Base-by-base conservation (phyloP, 2,888 invertebrate genomes). In the Trachelus stipa region DNA sequence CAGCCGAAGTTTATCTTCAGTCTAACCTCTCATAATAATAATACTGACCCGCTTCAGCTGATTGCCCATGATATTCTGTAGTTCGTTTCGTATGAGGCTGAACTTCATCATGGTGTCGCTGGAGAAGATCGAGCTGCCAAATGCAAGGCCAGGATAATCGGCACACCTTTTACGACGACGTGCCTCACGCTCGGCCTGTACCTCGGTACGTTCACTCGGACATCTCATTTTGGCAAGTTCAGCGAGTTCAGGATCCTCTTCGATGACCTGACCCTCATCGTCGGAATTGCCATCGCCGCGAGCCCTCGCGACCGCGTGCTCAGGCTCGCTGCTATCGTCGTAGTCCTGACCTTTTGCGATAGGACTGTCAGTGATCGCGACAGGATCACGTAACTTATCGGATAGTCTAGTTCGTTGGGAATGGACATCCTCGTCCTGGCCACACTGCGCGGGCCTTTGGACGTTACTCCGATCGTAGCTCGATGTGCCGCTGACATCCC, bases 51-150 rank as follows among this genome's bases (percentile, higher is more conserved):
- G 95, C 94, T 97, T 98, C 86, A 99, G 94, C 92, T 98, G 98
- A 92, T 97, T 97, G 92, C 97, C 97, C 95, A 97, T 97, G 92
- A 98, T 98, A 93, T 99, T 99, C 93, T 98, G 98, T 91, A 99
- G 94, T 93, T 99, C 99, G 92, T 98, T 98, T 92, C 96, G 96
- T 91, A 99, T 99, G 86, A 99, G 96, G 92, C 96, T 97, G 92
- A 98, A 98, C 93, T 98, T 98, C 96, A 99, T 98, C 95, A 98
- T 96, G 12, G 98, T 98, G 91, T 98, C 98, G 79, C 98, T 98
- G 90, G 97, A 98, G 93, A 98, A 98, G 90, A 98, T 96, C 82
- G 97, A 97, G 85, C 96, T 95, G 76, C 97, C 97, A 90, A 98
- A 97, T 1, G 97, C 97, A 79, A 98, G 92, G 37, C 98, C 98